Base-by-base conservation (phyloP, 2,113 vertebrate genomes). In the Butorides virescens region DNA sequence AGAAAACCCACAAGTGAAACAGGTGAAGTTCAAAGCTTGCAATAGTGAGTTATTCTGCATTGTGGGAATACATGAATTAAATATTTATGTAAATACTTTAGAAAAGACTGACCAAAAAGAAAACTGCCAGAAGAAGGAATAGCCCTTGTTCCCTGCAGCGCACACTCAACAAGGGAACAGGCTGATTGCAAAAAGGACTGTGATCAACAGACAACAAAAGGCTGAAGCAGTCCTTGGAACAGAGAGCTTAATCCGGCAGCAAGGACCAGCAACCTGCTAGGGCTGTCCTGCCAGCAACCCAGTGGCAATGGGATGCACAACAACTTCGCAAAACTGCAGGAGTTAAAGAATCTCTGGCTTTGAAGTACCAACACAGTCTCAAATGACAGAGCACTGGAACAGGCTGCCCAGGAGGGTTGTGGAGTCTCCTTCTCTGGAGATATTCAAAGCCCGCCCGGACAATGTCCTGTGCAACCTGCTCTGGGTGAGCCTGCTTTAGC, bases 1-100 rank as follows among this genome's bases (percentile, higher is more conserved):
- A 73, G 67, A 80, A 91, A 82, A 52, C 10, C 32, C 4, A 7
- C 29, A 80, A 76, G 11, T 32, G 50, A 71, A 86, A 86, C 20
- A 86, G 44, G n/a, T 91, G 79, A 84, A 80, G 92, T 81, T 71
- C 73, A 93, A 84, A 92, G n/a, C 55, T 78, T 89, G 23, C 29
- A 59, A 59, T 15, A 67, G 47, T 63, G 67, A 92, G 36, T 34
- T 92, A 53, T 46, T 88, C 67, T 80, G 49, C 50, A 70, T 53
- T 2, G 1, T 77, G 32, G 29, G 37, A 95, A 77, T 53, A 74
- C 9, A 52, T 55, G 72, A 92, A 89, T 89, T 95, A 93, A 89
- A 93, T 52, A 81, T 92, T 86, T 91, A 86, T 89, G 80, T 47
- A 91, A 95, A 92, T 75, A 49, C 11, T 23, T 34, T 67, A 50